Evolutionary conservation across 2,797 vertebrate genomes (phyloP).

Genomic region (Mus spretus): DNA sequence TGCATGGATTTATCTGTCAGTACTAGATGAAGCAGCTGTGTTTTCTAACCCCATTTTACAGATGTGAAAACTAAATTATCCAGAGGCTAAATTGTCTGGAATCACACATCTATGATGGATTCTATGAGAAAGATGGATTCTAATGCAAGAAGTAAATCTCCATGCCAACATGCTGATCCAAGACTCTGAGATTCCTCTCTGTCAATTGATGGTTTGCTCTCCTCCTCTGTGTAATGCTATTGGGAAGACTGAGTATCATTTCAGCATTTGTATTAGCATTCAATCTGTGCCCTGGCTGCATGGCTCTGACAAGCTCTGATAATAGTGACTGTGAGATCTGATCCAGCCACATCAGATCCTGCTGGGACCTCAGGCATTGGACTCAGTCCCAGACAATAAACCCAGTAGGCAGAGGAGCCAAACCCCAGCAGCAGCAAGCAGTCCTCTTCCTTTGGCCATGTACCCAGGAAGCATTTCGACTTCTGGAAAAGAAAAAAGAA

Average conservation of each 20-base stretch:
- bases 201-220: neutral
- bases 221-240: neutral
- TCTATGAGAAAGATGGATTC: neutral
- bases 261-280: neutral
- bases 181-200: neutral
- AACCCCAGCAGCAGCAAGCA: neutral
- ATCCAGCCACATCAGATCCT: slow-evolving; percentile 15
- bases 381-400: neutral
- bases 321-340: neutral
- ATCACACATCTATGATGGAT: neutral
- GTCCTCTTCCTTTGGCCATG: neutral
- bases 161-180: neutral
- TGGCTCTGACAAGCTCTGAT: neutral
- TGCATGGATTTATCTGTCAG: slow-evolving; percentile 4
- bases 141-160: neutral
- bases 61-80: slow-evolving; percentile 28
- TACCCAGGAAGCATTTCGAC: slow-evolving; percentile 2
- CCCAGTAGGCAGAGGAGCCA: neutral
- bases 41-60: slow-evolving; percentile 22
- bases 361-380: neutral
- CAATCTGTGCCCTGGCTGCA: neutral
- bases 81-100: neutral
- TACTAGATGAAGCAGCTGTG: neutral
- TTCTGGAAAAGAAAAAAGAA: slow-evolving; percentile 56
- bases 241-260: neutral